Conservation (phyloP, 37 sponge, comb jelly and placozoan species). For the Halisarca cf. caerulea region DNA sequence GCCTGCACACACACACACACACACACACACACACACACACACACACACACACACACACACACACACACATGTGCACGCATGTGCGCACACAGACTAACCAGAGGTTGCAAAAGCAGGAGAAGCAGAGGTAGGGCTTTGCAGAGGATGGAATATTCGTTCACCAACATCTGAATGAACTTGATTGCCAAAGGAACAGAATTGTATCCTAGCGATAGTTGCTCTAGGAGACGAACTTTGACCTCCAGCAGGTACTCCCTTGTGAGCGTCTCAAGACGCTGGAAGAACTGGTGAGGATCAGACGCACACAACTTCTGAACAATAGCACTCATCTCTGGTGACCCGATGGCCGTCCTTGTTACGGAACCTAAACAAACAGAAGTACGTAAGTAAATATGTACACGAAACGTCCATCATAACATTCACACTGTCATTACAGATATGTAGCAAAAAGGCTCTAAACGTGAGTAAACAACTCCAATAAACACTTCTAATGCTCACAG, state of each 20-base stretch:
- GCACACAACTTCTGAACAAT: constrained; percentile 67
- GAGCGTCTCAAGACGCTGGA: constrained; percentile 82
- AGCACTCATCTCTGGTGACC: constrained; percentile 59
- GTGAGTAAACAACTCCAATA: too few relatives aligned
- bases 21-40: not conserved
- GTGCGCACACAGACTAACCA: constrained; percentile 44
- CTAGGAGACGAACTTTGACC: constrained; percentile 83
- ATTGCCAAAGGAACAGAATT: constrained; percentile 81
- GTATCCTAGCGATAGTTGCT: constrained; percentile 84
- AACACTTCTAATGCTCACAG: too few relatives aligned
- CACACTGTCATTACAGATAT: too few relatives aligned
- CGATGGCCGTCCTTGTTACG: constrained; percentile 30
- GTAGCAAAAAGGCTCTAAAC: too few relatives aligned
- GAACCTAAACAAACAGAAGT: constrained; percentile 20
- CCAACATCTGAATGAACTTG: constrained; percentile 79
- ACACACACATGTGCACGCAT: not conserved
- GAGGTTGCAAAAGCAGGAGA: constrained; percentile 65
- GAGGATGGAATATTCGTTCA: constrained; percentile 73
- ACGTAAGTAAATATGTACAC: too few relatives aligned
- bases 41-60: constrained; percentile 1
- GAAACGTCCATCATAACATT: too few relatives aligned
- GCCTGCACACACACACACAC: not conserved
- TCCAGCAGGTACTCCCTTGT: constrained; percentile 83
- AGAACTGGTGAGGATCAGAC: constrained; percentile 83
- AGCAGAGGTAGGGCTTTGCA: constrained; percentile 64